Evolutionary conservation across 2,797 vertebrate genomes (phyloP), one percentile per base, ranked within the genome.

Genomic region (Avahi laniger): DNA sequence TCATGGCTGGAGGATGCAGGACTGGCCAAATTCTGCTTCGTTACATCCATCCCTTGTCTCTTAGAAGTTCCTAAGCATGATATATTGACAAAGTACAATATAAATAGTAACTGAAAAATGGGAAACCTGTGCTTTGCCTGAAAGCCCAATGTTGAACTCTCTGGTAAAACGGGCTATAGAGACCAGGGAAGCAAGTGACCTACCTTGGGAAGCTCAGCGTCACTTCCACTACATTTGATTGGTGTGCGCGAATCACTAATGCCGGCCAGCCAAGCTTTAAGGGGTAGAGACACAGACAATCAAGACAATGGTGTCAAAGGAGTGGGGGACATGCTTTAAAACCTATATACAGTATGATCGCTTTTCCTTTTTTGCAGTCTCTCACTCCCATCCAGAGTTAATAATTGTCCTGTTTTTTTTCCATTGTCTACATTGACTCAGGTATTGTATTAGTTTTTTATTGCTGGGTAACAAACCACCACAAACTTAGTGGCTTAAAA

Each of bases 101-200:
- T 93, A 67, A 67, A 93, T 67, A 94, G 73, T 46, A 86, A 76
- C 8, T 33, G 30, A 65, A 38, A 95, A 94, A 33, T 92, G 79
- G 85, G 72, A 91, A 86, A 11, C 22, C 63, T 73, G 18, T 12
- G 9, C 79, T 94, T 94, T 67, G 17, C 48, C 69, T 61, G 35
- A 70, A 91, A 89, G 70, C 46, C 28, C 43, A 59, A 3, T 57
- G 22, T 41, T 24, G 24, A 18, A 10, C 24, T 72, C 38, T 46
- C 46, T 90, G 12, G 24, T 59, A 72, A 65, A 86, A 75, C n/a
- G 15, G 41, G 12, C n/a, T 72, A 54, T 33, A 11, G 13, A 43
- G 48, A 81, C 65, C 33, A 35, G 8, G 9, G 15, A 38, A 20
- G 83, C 67, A 46, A 10, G 41, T 41, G 48, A 48, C 57, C 14